phyloP scores from a whole-genome alignment of 2,113 vertebrate genomes.

The Rhinichthys klamathensis region DNA sequence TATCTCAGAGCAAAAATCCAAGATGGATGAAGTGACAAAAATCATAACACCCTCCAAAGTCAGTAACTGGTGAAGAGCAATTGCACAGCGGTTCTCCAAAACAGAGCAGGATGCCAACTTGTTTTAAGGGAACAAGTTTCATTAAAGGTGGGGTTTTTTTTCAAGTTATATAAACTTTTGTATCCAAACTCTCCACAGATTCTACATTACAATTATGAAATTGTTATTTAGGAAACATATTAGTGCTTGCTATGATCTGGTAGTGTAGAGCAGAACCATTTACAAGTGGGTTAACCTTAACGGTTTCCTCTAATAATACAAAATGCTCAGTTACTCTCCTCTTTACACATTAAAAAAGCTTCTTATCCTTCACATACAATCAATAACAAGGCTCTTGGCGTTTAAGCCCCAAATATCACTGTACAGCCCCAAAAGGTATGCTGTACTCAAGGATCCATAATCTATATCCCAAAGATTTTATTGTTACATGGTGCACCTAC shows the following conservation, averaged over 20 bases:
- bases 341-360: conserved; percentile 36
- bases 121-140: conserved; percentile 29
- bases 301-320: conserved; percentile 27
- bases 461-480: not conserved
- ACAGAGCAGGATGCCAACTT: conserved; percentile 5
- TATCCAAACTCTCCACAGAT: conserved; percentile 14
- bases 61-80: conserved; percentile 24
- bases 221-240: conserved; percentile 33
- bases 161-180: conserved; percentile 10
- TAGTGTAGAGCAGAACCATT: conserved; percentile 37
- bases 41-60: conserved; percentile 18
- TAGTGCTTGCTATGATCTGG: conserved; percentile 20
- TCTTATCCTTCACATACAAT: conserved; percentile 39
- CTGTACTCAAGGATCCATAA: conserved; percentile 29
- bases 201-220: conserved; percentile 18
- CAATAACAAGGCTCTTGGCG: conserved; percentile 28
- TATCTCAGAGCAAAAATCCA: conserved; percentile 34
- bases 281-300: conserved; percentile 25
- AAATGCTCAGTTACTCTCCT: conserved; percentile 38
- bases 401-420: conserved; percentile 31
- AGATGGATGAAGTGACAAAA: conserved; percentile 35
- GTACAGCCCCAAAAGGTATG: conserved; percentile 22
- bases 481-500: not conserved
- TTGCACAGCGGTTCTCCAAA: conserved; percentile 20
- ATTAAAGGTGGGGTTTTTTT: not conserved